Percentiles rank a stretch among this genome's conserved stretches.
Evolutionary conservation across 2,888 invertebrate genomes (phyloP).

Genomic region (Timandra comae): DNA sequence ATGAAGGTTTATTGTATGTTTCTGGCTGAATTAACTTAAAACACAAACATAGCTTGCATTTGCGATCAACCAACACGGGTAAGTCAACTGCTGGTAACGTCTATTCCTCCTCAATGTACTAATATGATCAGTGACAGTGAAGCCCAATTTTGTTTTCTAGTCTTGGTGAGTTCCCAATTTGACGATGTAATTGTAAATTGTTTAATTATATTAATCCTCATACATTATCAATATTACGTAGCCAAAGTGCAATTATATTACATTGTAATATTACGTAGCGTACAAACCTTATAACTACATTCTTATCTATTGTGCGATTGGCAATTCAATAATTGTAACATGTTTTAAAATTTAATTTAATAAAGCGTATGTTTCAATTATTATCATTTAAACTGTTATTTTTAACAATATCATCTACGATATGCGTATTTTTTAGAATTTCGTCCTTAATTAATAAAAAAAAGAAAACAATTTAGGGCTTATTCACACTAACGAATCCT

Average conservation of each 20-base stretch:
- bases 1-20: too few species aligned
- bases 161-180: too few species aligned
- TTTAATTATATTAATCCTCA: too few species aligned
- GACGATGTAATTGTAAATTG: too few species aligned
- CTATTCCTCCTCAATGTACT: too few species aligned
- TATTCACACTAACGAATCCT: conserved; percentile 29
- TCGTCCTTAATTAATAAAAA: conserved; percentile 20
- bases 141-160: too few species aligned
- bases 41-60: too few species aligned
- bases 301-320: conserved; percentile 53
- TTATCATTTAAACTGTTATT: conserved; percentile 33
- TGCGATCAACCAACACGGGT: too few species aligned
- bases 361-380: conserved; percentile 54
- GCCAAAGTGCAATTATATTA: conserved; percentile 10
- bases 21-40: too few species aligned
- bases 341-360: conserved; percentile 22
- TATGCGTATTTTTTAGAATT: conserved; percentile 50
- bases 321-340: conserved; percentile 46
- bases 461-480: conserved; percentile 23
- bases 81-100: too few species aligned
- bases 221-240: too few species aligned
- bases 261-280: conserved; percentile 13
- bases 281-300: conserved; percentile 14
- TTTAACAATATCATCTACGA: conserved; percentile 48
- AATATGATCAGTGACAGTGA: too few species aligned